Base-by-base conservation (phyloP, 2,113 vertebrate genomes). In the Otocyon megalotis region DNA sequence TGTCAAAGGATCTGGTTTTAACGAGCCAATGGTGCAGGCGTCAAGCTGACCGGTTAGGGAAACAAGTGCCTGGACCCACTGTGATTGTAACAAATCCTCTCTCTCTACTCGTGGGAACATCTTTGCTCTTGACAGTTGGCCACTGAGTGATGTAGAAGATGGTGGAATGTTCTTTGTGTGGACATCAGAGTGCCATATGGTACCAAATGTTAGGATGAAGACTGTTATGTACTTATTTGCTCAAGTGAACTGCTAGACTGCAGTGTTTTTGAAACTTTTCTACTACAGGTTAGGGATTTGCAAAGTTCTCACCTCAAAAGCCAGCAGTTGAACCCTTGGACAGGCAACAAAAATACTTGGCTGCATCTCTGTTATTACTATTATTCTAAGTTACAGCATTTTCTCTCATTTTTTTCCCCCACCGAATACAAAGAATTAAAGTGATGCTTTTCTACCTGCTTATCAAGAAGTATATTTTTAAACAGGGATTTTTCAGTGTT, bases 1-100 rank as follows among this genome's bases (percentile, higher is more conserved):
- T 94, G 37, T 89, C 69, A 53, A 30, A 82, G 93, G 50, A 92
- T 88, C 43, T 79, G 93, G 60, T 77, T 95, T 95, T 85, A 87
- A 77, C 3, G 86, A 93, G 35, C 35, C 17, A 19, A 3, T 62
- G 32, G 19, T 0, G 4, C 8, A 77, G 53, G 37, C 3, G 9
- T 35, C 69, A 83, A 19, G 62, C 17, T 67, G 54, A n/a, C 56
- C 63, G 19, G 76, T 5, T 37, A 43, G 16, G 24, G 26, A 76
- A 48, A 13, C 24, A 62, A 56, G 17, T 30, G 6, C 11, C 56
- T 19, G 2, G 60, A 48, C 28, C 56, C 5, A 14, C 50, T 54
- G 28, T 28, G 79, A 60, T n/a, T 53, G 11, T 32, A 83, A 53
- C 11, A 69, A 48, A 80, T 67, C 12, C 43, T 32, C 35, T 86